A percentile compares a stretch with the other conserved stretches of the same genome.
Conservation (phyloP, 2,797 vertebrate genomes). For the Ptychadena robeensis region DNA sequence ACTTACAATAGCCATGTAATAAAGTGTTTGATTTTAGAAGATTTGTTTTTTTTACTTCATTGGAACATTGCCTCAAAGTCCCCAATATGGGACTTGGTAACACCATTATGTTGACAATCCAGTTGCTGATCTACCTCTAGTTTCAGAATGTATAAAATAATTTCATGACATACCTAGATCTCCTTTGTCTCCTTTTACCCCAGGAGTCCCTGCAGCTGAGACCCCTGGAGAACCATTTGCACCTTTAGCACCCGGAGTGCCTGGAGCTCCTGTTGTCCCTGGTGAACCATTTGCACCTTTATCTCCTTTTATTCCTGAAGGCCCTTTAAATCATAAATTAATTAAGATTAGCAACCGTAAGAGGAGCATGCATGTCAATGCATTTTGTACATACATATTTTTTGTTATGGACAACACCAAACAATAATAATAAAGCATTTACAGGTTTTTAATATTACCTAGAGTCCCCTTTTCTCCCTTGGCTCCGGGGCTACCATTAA, state of each 20-base stretch:
- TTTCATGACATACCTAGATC: constrained; percentile 60
- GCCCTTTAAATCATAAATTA: not conserved
- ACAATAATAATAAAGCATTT: no score
- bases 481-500: constrained; percentile 64
- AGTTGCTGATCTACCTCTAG: no score
- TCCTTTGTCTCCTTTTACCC: constrained; percentile 66
- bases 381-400: no score
- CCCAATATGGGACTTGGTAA: no score
- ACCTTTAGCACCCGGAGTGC: constrained; percentile 27
- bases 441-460: no score
- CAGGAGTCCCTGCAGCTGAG: constrained; percentile 62
- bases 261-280: not conserved
- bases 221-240: constrained; percentile 43
- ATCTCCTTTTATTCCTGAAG: constrained; percentile 32
- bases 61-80: no score
- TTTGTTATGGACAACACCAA: no score
- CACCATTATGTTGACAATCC: no score
- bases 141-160: not conserved
- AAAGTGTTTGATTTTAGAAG: no score
- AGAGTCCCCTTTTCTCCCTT: constrained; percentile 59
- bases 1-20: no score
- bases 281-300: not conserved
- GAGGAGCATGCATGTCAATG: no score
- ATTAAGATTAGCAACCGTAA: not conserved
- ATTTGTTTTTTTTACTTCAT: no score